These are phyloP conservation scores for Spinus olivaceus DNA, from an alignment of 2,797 vertebrate species.

Conservation along the genomic window DNA sequence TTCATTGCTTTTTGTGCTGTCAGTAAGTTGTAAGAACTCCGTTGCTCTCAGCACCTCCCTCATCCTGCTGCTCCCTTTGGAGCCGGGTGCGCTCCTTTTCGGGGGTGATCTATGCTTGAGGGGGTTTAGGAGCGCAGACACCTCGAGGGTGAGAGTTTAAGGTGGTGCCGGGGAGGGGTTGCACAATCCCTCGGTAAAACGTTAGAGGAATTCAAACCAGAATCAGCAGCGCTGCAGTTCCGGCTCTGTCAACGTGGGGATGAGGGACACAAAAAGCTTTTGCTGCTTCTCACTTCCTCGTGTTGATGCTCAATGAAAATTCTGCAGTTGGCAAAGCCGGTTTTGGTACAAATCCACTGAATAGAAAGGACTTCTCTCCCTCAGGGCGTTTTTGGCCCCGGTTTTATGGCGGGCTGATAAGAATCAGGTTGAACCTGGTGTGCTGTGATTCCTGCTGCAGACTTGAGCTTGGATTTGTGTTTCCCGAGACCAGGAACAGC, in stretches of 20 bases:
- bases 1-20: background rate
- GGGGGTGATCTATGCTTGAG: background rate
- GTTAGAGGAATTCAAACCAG: background rate
- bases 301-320: rapidly evolving
- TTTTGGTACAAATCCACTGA: background rate
- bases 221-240: background rate
- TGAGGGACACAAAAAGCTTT: background rate
- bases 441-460: background rate
- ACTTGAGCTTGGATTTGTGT: background rate
- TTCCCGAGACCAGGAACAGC: background rate
- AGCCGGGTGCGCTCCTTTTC: rapidly evolving
- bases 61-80: background rate
- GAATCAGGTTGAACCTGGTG: background rate
- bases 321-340: background rate
- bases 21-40: background rate
- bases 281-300: rapidly evolving
- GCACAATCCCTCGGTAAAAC: background rate
- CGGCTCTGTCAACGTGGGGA: no score
- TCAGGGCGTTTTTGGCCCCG: background rate
- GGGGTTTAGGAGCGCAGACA: background rate
- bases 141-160: background rate
- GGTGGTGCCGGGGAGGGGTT: background rate
- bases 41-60: rapidly evolving
- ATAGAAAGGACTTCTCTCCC: background rate
- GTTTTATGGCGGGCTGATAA: rapidly evolving